Evolutionary conservation across 2,113 vertebrate species (phyloP).

Genomic region (Seriola quinqueradiata): DNA sequence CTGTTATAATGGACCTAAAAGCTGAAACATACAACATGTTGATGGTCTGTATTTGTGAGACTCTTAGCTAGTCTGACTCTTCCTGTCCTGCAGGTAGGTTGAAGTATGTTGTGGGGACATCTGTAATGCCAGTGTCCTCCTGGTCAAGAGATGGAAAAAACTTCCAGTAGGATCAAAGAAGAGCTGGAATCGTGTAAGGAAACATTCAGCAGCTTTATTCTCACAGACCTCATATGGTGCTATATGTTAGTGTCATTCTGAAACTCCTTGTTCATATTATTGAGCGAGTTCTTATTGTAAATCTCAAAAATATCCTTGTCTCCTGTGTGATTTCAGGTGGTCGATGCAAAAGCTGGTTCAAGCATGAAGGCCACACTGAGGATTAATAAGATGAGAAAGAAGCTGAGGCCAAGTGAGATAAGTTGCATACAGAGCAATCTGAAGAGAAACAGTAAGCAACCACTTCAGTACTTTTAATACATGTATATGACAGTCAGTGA

Average conservation of each 20-base stretch:
- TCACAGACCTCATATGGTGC: neutral
- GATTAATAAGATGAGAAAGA: conserved; percentile 20
- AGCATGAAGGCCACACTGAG: conserved; percentile 18
- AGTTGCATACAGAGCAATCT: conserved; percentile 9
- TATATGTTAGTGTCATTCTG: neutral
- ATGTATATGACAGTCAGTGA: too few species aligned
- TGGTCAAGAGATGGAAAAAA: conserved; percentile 96
- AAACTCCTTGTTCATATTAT: neutral
- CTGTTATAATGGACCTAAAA: too few species aligned
- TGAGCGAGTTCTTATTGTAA: neutral
- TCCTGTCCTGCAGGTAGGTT: conserved; percentile 81
- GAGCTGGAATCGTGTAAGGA: conserved; percentile 95
- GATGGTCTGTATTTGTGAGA: too few species aligned
- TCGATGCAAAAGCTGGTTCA: conserved; percentile 31
- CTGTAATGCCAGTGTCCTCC: conserved; percentile 93
- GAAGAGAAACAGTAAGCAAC: conserved; percentile 30
- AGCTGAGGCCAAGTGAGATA: conserved; percentile 11
- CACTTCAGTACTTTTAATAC: too few species aligned
- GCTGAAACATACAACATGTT: too few species aligned
- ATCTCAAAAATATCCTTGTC: neutral
- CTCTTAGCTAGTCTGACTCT: neutral
- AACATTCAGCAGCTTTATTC: neutral
- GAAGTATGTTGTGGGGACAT: conserved; percentile 93
- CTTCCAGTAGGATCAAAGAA: conserved; percentile 93
- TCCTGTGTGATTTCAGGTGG: conserved; percentile 21